Evolutionary conservation across 2,113 vertebrate species (phyloP).

Genomic region (Hypocryptadius cinnamomeus): DNA sequence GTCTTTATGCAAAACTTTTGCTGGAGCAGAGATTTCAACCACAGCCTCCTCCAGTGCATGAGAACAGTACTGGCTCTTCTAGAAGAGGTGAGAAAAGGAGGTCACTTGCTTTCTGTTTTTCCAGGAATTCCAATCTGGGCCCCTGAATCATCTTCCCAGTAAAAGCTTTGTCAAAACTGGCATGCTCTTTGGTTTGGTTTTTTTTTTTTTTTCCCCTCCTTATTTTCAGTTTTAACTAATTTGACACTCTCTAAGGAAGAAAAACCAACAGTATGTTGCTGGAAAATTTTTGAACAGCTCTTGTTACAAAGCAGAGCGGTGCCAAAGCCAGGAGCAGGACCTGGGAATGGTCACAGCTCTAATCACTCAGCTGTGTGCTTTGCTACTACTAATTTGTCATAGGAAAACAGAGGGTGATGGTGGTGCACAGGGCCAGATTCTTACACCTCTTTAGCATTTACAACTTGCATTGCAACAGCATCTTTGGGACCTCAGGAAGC

Average conservation of each 20-base stretch:
- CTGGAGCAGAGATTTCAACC: background rate
- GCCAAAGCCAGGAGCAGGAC: slow-evolving; percentile 31
- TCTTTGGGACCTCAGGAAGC: slow-evolving; percentile 40
- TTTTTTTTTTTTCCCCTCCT: rapidly evolving
- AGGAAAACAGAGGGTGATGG: slow-evolving; percentile 30
- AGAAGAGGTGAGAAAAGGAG: background rate
- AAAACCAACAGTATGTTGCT: slow-evolving; percentile 1
- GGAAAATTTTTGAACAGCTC: slow-evolving; percentile 20
- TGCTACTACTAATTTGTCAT: slow-evolving; percentile 27
- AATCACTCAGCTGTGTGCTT: background rate
- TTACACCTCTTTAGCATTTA: slow-evolving; percentile 44
- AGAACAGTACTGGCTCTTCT: background rate
- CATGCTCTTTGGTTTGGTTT: background rate
- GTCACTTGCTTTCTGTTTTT: background rate
- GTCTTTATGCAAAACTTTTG: background rate
- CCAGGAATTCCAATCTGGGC: background rate
- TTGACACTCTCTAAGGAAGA: slow-evolving; percentile 4
- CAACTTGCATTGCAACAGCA: slow-evolving; percentile 23
- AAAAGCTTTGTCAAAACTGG: slow-evolving; percentile 12
- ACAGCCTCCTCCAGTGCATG: background rate
- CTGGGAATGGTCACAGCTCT: background rate
- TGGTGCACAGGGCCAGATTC: background rate
- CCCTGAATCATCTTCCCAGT: slow-evolving; percentile 20
- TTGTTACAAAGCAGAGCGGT: background rate
- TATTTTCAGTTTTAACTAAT: slow-evolving; percentile 28